Conservation (phyloP, 2,113 vertebrate genomes). For the Hyla sarda region DNA sequence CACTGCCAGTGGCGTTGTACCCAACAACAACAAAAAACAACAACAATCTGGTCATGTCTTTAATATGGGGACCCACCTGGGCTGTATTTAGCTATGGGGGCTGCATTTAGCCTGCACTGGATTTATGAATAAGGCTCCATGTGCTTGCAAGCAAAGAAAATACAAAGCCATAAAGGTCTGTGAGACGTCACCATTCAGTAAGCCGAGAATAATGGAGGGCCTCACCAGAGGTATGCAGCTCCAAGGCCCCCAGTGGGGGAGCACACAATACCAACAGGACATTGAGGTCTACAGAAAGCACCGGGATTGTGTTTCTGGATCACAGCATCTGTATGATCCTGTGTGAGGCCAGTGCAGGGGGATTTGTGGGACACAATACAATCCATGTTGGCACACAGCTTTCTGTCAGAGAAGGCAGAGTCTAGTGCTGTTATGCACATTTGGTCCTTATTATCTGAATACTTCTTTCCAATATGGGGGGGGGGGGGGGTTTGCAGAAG, state of each 20-base stretch:
- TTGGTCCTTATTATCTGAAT: neutral
- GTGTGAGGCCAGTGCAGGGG: neutral
- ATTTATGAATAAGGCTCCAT: too few relatives aligned
- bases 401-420: neutral
- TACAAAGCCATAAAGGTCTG: neutral
- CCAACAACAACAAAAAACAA: too few relatives aligned
- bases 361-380: neutral
- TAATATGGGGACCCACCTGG: too few relatives aligned
- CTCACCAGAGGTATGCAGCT: neutral
- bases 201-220: neutral
- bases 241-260: neutral
- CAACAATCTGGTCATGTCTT: too few relatives aligned
- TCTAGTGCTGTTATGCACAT: neutral
- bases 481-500: neutral
- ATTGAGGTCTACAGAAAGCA: neutral
- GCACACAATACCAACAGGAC: neutral
- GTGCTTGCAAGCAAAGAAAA: too few relatives aligned
- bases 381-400: neutral
- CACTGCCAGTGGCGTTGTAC: too few relatives aligned
- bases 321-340: slow-evolving; percentile 2
- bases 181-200: too few relatives aligned
- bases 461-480: neutral
- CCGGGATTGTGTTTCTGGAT: neutral
- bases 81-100: too few relatives aligned
- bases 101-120: too few relatives aligned